These are phyloP conservation scores for Orthosia gothica DNA, from an alignment of 2,888 invertebrate species.

Conservation along the genomic window DNA sequence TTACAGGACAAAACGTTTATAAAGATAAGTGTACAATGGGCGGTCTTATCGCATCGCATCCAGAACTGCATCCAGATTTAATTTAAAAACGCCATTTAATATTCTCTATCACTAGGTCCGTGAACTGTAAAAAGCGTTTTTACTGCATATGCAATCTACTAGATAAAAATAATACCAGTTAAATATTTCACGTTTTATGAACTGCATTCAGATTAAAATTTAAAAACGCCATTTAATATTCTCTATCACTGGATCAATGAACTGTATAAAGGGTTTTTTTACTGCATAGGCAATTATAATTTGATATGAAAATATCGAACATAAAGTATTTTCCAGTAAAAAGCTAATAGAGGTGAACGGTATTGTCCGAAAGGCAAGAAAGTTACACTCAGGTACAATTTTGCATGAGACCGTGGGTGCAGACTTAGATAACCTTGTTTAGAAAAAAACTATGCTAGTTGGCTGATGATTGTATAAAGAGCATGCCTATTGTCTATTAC, in stretches of 20 bases:
- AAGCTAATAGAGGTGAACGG: not conserved
- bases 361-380: no score
- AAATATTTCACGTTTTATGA: not conserved
- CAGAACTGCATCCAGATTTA: not conserved
- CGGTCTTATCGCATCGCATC: no score
- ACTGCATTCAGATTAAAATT: not conserved
- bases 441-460: not conserved
- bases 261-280: conserved; percentile 1
- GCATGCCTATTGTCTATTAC: not conserved
- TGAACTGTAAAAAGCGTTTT: not conserved
- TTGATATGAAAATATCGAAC: not conserved
- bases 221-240: not conserved
- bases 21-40: no score
- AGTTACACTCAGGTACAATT: not conserved
- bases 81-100: not conserved
- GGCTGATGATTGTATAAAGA: not conserved
- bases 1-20: no score
- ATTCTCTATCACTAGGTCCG: not conserved
- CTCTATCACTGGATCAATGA: not conserved
- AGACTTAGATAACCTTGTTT: not conserved
- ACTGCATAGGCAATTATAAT: not conserved
- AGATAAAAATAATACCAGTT: not conserved
- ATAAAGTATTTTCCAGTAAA: conserved; percentile 5
- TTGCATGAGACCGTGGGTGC: not conserved
- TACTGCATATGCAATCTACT: not conserved